Conservation (phyloP, 1,140 invertebrate genomes). For the Bradysia coprophila region DNA sequence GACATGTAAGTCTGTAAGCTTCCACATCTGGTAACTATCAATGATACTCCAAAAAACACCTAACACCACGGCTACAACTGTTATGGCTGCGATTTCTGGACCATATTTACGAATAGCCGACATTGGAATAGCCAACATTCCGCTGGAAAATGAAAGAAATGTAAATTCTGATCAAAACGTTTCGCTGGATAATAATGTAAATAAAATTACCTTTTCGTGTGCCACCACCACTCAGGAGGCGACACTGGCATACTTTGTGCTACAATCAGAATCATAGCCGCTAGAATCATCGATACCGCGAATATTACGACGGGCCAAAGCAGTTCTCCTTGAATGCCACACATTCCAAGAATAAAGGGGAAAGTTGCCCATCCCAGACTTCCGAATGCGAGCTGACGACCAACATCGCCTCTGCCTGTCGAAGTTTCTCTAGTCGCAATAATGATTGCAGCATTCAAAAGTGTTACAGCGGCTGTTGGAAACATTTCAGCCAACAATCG, state of each 20-base stretch:
- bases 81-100: slow-evolving; percentile 44
- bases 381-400: slow-evolving; percentile 58
- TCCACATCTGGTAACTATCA: slow-evolving; percentile 34
- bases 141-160: too few relatives aligned
- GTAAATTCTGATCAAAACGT: too few relatives aligned
- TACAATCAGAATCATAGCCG: slow-evolving; percentile 2
- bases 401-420: slow-evolving; percentile 56
- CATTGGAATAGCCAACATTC: slow-evolving; percentile 51
- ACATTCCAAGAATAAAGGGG: background rate
- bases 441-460: slow-evolving; percentile 57
- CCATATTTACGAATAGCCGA: slow-evolving; percentile 49
- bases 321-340: background rate
- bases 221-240: slow-evolving; percentile 68
- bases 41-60: slow-evolving; percentile 61
- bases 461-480: slow-evolving; percentile 42
- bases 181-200: too few relatives aligned
- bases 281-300: background rate
- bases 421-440: slow-evolving; percentile 63
- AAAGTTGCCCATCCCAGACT: slow-evolving; percentile 37
- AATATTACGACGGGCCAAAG: background rate
- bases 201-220: too few relatives aligned
- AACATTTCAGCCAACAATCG: slow-evolving; percentile 59
- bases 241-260: slow-evolving; percentile 46
- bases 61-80: slow-evolving; percentile 45
- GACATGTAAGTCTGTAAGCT: too few relatives aligned